Base-by-base conservation (phyloP, 2,113 vertebrate species). In the Leptobrachium leishanense region DNA sequence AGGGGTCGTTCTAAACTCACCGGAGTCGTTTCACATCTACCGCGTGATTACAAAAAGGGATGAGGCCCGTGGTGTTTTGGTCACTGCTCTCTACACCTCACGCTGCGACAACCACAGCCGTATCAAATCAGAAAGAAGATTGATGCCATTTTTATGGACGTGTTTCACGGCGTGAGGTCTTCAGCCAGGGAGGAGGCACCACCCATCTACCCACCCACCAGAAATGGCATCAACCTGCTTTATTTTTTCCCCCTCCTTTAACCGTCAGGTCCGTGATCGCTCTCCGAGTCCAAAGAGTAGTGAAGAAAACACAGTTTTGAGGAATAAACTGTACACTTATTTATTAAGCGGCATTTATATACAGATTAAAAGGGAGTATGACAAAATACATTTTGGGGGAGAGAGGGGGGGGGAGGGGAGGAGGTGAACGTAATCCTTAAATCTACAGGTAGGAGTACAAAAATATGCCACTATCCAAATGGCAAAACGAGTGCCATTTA, bases 321-420 rank as follows among this genome's bases (percentile, higher is more conserved):
- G 64, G 78, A 72, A 59, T 74, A 80, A 80, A 74, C 78, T 80
- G 78, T 80, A 80, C 78, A 80, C 78, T 80, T 80, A 74, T 80
- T 80, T 80, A 80, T 80, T 80, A 80, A 80, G 78, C 78, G 67
- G 78, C 78, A 65, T 74, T 80, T 80, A 80, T 80, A 80, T 80
- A 80, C 78, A 80, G 78, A 80, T 80, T 74, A 74, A 80, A 74
- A 80, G 78, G 78, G 78, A 80, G 64, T 80, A 80, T 80, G 78
- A 80, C 78, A 80, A 80, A 80, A 80, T 80, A 80, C 78, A 80
- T 80, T 80, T 80, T 80, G 78, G 59, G 20, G 20, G 20, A 31
- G 20, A 31, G 20, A 31, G 20, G 20, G 20, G 20, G 20, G 20
- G 20, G 20, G 20, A 0, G 20, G 20, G 20, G 20, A 31, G 20